Percentiles rank a stretch among this genome's conserved stretches.
Evolutionary conservation across 2,797 vertebrate species (phyloP).

Genomic region (Arctocebus calabarensis): DNA sequence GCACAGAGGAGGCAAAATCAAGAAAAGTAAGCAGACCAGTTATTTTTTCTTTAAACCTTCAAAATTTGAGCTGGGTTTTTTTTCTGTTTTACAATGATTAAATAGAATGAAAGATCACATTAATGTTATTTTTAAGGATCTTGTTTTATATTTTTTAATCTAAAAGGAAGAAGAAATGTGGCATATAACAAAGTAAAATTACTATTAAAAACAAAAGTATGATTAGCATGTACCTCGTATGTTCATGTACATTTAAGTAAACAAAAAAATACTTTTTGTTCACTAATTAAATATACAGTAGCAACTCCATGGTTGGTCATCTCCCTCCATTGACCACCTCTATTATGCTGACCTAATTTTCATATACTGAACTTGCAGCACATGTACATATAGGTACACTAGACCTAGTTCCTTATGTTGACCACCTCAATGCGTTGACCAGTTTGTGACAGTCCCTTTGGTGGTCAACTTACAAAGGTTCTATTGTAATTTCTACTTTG

Average conservation of each 20-base stretch:
- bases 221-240: not conserved
- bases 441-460: no score
- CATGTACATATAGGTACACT: no score
- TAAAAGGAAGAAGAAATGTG: not conserved
- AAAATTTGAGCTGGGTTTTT: not conserved
- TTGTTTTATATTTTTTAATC: not conserved
- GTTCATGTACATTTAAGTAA: not conserved
- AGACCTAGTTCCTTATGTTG: no score
- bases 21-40: not conserved
- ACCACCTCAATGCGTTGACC: no score
- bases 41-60: constrained; percentile 15
- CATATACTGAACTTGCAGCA: no score
- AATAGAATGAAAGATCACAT: constrained; percentile 32
- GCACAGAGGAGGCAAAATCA: not conserved
- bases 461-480: no score
- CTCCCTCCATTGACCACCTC: no score
- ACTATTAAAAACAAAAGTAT: not conserved
- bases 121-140: not conserved
- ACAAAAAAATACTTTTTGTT: not conserved
- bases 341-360: no score
- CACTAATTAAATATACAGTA: not conserved
- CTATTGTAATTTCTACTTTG: not conserved
- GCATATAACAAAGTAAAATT: not conserved
- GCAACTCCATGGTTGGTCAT: no score
- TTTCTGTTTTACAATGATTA: not conserved